These are phyloP conservation scores for Psix sp. DNA, from an alignment of 1,140 invertebrate species.

Conservation along the genomic window DNA sequence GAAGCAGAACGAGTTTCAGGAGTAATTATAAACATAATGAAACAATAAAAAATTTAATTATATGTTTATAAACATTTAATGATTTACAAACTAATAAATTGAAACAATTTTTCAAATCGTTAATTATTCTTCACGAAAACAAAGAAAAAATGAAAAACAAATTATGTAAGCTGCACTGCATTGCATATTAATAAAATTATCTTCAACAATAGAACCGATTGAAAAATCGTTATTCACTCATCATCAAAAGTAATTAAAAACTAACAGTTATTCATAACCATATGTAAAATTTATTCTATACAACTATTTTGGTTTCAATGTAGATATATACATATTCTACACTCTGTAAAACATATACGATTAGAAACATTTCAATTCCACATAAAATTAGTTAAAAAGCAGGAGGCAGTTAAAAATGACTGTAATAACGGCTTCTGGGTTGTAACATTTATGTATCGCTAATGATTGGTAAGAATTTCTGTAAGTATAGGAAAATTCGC, in stretches of 20 bases:
- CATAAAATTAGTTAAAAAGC: no score
- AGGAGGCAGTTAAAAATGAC: no score
- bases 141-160: slow-evolving; percentile 18
- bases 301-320: no score
- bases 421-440: slow-evolving; percentile 13
- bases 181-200: slow-evolving; percentile 17
- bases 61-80: no score
- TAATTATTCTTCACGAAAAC: slow-evolving; percentile 16
- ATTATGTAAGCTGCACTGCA: slow-evolving; percentile 7
- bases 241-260: slow-evolving; percentile 12
- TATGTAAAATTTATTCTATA: no score
- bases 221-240: slow-evolving; percentile 31
- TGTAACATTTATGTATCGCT: slow-evolving; percentile 1
- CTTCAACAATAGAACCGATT: slow-evolving; percentile 25
- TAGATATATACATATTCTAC: no score
- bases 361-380: no score
- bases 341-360: no score
- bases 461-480: slow-evolving; percentile 35
- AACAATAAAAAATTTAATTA: no score
- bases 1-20: no score
- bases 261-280: slow-evolving; percentile 7
- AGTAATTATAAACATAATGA: no score
- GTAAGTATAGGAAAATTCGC: slow-evolving; percentile 46
- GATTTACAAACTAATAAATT: no score
- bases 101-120: slow-evolving; percentile 17